Evolutionary conservation across 1,140 invertebrate species (phyloP).

Genomic region (Meloidogyne chitwoodi): DNA sequence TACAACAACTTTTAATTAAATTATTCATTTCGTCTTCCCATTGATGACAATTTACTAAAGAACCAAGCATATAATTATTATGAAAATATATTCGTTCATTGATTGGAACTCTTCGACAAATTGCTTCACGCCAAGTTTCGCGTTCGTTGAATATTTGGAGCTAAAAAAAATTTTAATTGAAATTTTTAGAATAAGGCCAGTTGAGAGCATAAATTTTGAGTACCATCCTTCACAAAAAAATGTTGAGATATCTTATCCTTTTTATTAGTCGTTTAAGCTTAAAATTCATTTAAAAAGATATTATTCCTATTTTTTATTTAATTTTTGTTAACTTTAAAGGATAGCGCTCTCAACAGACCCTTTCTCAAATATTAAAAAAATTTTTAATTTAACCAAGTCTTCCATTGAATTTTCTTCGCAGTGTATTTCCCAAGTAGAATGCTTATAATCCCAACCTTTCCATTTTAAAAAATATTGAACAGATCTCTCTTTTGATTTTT

Average conservation of each 20-base stretch:
- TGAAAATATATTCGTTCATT: not conserved
- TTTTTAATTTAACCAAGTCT: conserved; percentile 9
- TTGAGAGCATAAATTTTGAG: too few relatives aligned
- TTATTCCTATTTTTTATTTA: too few relatives aligned
- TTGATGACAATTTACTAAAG: conserved; percentile 9
- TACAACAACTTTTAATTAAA: not conserved
- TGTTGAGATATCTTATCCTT: too few relatives aligned
- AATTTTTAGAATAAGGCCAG: too few relatives aligned
- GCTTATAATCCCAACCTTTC: conserved; percentile 18
- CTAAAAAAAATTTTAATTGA: conserved; percentile 10
- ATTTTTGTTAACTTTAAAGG: too few relatives aligned
- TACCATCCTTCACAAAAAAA: too few relatives aligned
- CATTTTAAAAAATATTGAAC: conserved; percentile 31
- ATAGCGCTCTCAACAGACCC: too few relatives aligned
- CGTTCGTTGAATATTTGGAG: conserved; percentile 17
- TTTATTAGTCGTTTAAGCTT: too few relatives aligned
- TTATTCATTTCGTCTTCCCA: conserved; percentile 41
- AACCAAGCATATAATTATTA: not conserved
- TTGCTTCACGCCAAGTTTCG: conserved; percentile 13
- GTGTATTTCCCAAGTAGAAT: conserved; percentile 24
- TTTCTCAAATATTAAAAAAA: too few relatives aligned
- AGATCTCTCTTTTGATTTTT: too few relatives aligned
- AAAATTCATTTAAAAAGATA: too few relatives aligned
- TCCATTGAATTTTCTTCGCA: not conserved
- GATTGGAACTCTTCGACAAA: not conserved